Evolutionary conservation across 2,888 invertebrate species (phyloP).

Genomic region (Caenorhabditis macrosperma): DNA sequence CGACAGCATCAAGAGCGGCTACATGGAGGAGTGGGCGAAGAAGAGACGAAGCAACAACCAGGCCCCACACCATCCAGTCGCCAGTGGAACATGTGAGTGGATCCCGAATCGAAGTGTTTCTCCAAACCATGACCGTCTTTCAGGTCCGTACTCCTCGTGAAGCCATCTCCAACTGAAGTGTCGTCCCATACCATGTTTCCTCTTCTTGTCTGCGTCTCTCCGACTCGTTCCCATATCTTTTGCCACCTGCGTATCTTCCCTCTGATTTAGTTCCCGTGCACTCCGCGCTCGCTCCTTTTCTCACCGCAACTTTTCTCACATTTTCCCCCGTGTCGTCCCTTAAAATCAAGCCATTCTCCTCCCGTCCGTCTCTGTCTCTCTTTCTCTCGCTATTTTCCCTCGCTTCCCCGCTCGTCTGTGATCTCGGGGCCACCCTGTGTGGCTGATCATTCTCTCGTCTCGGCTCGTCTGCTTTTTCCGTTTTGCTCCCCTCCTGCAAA

Average conservation of each 20-base stretch:
- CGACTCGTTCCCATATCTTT: slow-evolving; percentile 29
- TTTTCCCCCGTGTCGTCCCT: neutral
- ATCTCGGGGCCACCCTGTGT: slow-evolving; percentile 28
- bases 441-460: slow-evolving; percentile 18
- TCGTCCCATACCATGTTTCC: slow-evolving; percentile 21
- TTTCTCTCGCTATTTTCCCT: neutral
- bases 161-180: neutral
- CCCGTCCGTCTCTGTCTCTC: neutral
- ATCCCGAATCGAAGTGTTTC: too few relatives aligned
- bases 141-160: slow-evolving; percentile 44
- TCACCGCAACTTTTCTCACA: slow-evolving; percentile 4
- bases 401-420: slow-evolving; percentile 37
- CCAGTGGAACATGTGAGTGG: slow-evolving; percentile 34
- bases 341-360: slow-evolving; percentile 3
- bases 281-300: slow-evolving; percentile 7
- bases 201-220: slow-evolving; percentile 12
- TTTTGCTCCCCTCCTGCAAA: slow-evolving; percentile 4
- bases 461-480: slow-evolving; percentile 10
- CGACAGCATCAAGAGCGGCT: slow-evolving; percentile 76
- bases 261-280: slow-evolving; percentile 32
- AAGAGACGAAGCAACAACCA: slow-evolving; percentile 59
- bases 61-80: slow-evolving; percentile 8
- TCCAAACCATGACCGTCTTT: neutral
- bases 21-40: slow-evolving; percentile 74
- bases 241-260: slow-evolving; percentile 41